phyloP scores from a whole-genome alignment of 2,113 vertebrate species.

The Galeopterus variegatus region DNA sequence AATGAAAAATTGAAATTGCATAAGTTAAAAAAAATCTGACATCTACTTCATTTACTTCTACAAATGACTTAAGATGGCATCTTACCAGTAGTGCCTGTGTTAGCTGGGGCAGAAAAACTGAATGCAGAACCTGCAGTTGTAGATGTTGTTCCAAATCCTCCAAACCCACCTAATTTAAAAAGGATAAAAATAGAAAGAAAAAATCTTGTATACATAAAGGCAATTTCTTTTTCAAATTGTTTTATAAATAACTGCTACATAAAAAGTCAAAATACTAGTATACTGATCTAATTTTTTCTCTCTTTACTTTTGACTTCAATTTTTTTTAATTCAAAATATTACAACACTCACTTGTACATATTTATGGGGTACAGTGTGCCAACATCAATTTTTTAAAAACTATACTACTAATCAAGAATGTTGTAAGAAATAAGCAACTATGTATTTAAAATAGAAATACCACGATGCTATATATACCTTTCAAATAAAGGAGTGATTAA shows the following conservation, averaged over 20 bases:
- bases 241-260: constrained; percentile 34
- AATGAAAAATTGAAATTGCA: constrained; percentile 69
- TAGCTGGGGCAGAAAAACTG: constrained; percentile 94
- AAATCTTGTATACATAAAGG: neutral
- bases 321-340: neutral
- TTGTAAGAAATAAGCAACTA: constrained; percentile 17
- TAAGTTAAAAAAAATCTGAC: neutral
- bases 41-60: neutral
- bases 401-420: constrained; percentile 40
- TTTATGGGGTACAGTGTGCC: too few species aligned
- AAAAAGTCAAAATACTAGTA: constrained; percentile 21
- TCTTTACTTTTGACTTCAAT: constrained; percentile 6
- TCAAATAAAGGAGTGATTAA: constrained; percentile 8
- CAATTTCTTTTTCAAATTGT: constrained; percentile 41
- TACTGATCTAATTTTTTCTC: constrained; percentile 42
- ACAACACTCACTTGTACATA: too few species aligned
- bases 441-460: constrained; percentile 60
- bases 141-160: constrained; percentile 95
- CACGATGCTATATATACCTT: neutral
- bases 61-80: neutral
- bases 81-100: constrained; percentile 91
- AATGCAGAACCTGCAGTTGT: constrained; percentile 93
- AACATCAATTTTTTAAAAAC: neutral
- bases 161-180: constrained; percentile 92
- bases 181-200: constrained; percentile 64